Base-by-base conservation (phyloP, 2,888 invertebrate genomes). In the Rhyacophila evoluta region DNA sequence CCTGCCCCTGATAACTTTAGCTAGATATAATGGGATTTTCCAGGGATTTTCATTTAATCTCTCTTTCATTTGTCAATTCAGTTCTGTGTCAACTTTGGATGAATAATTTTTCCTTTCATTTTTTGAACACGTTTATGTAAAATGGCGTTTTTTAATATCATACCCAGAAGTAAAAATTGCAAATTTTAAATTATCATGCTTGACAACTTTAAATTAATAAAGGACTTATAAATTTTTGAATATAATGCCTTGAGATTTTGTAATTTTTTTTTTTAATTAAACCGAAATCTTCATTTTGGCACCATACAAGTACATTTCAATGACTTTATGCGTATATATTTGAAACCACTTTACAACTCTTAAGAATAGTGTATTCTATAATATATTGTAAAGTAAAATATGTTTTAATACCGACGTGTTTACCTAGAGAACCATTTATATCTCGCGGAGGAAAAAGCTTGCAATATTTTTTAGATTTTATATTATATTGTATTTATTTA, bases 11-110 rank as follows among this genome's bases (percentile, higher is more conserved):
- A 79, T 79, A 77, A 79, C 41, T 78, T 69, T 70, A 19, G 19
- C 38, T 12, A 69, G 67, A 28, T 72, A 68, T 73, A 75, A 78
- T 72, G 72, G 78, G 80, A 78, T 80, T 80, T 80, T 38, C 39
- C 75, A 39, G 80, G 73, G 80, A 80, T 80, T 80, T 74, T 80
- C 74, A 72, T 75, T 69, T 78, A 76, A 78, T 72, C 78, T 55
- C 67, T 76, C 38, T 67, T 80, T 79, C 73, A 80, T 80, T 73
- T 72, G 38, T 36, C 75, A 55, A 72, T 72, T 75, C 72, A 72
- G 15, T 74, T 74, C 71, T 38, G 38, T 79, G 72, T 71, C 28
- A 39, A 41, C 37, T 71, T 68, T 76, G 74, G 75, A 68, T 67
- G 72, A 78, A 72, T 72, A 36, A 55, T 76, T 41, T 19, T 41